phyloP scores from a whole-genome alignment of 1,140 invertebrate species.

The Lucilia cuprina region DNA sequence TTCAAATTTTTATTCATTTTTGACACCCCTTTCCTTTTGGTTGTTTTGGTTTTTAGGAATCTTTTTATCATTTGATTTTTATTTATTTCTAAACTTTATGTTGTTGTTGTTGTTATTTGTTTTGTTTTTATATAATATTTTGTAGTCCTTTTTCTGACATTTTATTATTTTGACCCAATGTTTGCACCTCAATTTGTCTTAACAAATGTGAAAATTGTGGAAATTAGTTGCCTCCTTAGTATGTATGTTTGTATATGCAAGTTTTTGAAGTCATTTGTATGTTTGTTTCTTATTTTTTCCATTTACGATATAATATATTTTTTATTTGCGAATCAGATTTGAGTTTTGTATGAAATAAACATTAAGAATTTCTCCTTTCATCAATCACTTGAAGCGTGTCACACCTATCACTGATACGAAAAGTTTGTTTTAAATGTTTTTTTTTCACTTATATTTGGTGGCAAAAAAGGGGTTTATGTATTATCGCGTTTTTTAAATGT shows the following conservation, averaged over 20 bases:
- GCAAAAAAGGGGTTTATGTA: neutral
- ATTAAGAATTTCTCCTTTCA: slow-evolving; percentile 32
- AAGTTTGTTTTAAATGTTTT: neutral
- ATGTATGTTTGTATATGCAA: neutral
- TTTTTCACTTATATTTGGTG: neutral
- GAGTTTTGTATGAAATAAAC: neutral
- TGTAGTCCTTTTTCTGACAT: slow-evolving; percentile 38
- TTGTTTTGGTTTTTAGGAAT: neutral
- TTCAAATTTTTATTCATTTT: neutral
- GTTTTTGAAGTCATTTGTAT: neutral
- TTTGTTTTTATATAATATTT: neutral
- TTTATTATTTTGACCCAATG: slow-evolving; percentile 62
- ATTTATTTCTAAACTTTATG: neutral
- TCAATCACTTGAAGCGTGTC: slow-evolving; percentile 31
- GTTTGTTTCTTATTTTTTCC: neutral
- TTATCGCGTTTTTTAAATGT: neutral
- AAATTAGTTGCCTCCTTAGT: slow-evolving; percentile 54
- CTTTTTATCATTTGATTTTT: neutral
- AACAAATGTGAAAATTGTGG: slow-evolving; percentile 63
- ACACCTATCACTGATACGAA: slow-evolving; percentile 23
- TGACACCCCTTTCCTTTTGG: neutral
- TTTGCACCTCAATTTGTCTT: slow-evolving; percentile 63
- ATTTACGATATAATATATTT: neutral
- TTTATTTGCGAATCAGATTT: neutral
- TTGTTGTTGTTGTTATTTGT: slow-evolving; percentile 8